Percentiles rank a stretch among this genome's conserved stretches.
Evolutionary conservation across 2,888 invertebrate genomes (phyloP).

Genomic region (Lycophotia porphyrea): DNA sequence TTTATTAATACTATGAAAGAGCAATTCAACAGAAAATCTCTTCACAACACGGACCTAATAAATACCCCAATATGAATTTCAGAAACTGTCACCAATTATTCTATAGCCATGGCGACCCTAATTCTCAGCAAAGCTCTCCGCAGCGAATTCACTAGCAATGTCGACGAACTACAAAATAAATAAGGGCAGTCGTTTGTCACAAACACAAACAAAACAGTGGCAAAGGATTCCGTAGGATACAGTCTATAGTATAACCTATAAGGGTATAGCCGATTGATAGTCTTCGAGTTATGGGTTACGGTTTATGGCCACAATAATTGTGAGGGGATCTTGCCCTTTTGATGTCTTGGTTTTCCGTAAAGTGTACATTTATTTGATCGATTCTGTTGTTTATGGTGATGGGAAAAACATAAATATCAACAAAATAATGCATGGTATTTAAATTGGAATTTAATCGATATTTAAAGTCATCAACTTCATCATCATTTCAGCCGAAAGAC

Average conservation of each 20-base stretch:
- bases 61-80: slow-evolving; percentile 4
- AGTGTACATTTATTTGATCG: slow-evolving; percentile 16
- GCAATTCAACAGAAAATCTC: not conserved
- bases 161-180: slow-evolving; percentile 84
- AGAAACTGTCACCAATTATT: slow-evolving; percentile 31
- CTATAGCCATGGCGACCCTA: slow-evolving; percentile 56
- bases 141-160: slow-evolving; percentile 73
- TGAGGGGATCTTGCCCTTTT: slow-evolving; percentile 34
- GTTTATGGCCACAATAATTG: slow-evolving; percentile 59
- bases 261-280: slow-evolving; percentile 59
- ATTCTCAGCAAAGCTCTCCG: slow-evolving; percentile 62
- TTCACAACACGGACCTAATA: not conserved
- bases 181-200: slow-evolving; percentile 83
- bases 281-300: slow-evolving; percentile 35
- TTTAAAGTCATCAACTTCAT: no score
- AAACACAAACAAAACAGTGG: slow-evolving; percentile 81
- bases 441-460: not conserved
- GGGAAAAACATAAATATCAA: not conserved
- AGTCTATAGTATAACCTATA: slow-evolving; percentile 47
- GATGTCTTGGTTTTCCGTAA: slow-evolving; percentile 29
- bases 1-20: not conserved
- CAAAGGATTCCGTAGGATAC: slow-evolving; percentile 68
- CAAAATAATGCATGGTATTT: not conserved
- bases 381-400: not conserved
- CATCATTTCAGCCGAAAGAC: no score